Evolutionary conservation across 2,113 vertebrate genomes (phyloP).

Genomic region (Psephotus haematonotus): DNA sequence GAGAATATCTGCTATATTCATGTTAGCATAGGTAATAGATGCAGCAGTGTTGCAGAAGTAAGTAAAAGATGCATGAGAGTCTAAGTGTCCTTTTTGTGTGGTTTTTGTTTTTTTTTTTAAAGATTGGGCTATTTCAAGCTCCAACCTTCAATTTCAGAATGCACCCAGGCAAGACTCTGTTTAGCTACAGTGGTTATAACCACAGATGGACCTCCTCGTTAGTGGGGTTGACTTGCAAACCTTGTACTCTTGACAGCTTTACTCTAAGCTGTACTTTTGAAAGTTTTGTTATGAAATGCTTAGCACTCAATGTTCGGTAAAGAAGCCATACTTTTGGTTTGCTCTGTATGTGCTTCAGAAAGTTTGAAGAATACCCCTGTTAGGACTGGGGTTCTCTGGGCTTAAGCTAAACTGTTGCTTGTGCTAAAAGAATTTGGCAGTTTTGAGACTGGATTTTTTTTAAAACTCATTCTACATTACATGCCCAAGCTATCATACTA

Average conservation of each 20-base stretch:
- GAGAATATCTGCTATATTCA: background rate
- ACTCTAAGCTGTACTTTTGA: background rate
- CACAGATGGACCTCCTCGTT: background rate
- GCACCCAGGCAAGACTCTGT: background rate
- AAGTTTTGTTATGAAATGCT: background rate
- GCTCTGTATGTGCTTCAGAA: background rate
- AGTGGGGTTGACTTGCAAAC: background rate
- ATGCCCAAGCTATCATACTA: background rate
- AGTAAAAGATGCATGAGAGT: background rate
- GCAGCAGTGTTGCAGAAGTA: background rate
- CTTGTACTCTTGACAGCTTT: background rate
- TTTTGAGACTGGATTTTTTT: slow-evolving; percentile 43
- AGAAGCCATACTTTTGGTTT: background rate
- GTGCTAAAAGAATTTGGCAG: slow-evolving; percentile 39
- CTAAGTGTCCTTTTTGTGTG: background rate
- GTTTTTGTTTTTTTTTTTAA: background rate
- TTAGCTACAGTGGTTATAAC: background rate
- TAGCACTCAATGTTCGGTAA: background rate
- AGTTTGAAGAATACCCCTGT: background rate
- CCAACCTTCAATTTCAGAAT: background rate
- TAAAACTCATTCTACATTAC: background rate
- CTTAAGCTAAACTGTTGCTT: background rate
- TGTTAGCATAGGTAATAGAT: background rate
- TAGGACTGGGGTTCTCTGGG: background rate
- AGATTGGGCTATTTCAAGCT: background rate